These are phyloP conservation scores for Petrosia ficiformis DNA, from an alignment of 37 sponge, comb jelly and placozoan genomes.

Conservation along the genomic window DNA sequence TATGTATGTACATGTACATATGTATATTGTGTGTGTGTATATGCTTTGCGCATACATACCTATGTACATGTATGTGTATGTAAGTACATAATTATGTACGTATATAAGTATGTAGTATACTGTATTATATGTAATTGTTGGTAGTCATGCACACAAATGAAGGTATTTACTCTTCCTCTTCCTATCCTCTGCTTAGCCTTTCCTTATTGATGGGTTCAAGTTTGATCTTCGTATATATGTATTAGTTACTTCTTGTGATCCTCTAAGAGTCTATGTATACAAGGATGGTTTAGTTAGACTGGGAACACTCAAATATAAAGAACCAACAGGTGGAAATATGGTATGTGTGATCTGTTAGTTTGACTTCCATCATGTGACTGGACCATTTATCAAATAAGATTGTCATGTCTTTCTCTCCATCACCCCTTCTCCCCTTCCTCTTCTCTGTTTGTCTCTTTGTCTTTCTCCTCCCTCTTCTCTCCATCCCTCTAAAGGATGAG, in stretches of 20 bases:
- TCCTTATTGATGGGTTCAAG: slow-evolving; percentile 93
- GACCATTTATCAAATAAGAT: too few relatives aligned
- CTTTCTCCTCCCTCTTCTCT: slow-evolving; percentile 2
- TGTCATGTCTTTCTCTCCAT: neutral
- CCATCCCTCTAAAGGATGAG: slow-evolving; percentile 51
- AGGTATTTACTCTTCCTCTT: neutral
- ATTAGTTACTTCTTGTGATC: slow-evolving; percentile 96
- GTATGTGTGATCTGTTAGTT: slow-evolving; percentile 36
- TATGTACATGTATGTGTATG: too few relatives aligned
- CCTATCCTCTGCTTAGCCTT: slow-evolving; percentile 58
- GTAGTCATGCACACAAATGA: neutral
- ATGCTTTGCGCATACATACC: too few relatives aligned
- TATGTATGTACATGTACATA: too few relatives aligned
- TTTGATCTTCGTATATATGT: slow-evolving; percentile 97
- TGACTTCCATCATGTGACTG: too few relatives aligned
- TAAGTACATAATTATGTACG: too few relatives aligned
- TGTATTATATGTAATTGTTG: too few relatives aligned
- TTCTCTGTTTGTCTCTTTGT: neutral
- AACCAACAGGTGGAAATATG: slow-evolving; percentile 80
- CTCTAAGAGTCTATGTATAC: slow-evolving; percentile 90
- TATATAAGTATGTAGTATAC: too few relatives aligned
- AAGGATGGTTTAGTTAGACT: slow-evolving; percentile 95
- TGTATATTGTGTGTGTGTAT: too few relatives aligned
- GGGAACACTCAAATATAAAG: slow-evolving; percentile 81
- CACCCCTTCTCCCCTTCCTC: neutral